Evolutionary conservation across 2,797 vertebrate genomes (phyloP).

Genomic region (Takifugu rubripes): DNA sequence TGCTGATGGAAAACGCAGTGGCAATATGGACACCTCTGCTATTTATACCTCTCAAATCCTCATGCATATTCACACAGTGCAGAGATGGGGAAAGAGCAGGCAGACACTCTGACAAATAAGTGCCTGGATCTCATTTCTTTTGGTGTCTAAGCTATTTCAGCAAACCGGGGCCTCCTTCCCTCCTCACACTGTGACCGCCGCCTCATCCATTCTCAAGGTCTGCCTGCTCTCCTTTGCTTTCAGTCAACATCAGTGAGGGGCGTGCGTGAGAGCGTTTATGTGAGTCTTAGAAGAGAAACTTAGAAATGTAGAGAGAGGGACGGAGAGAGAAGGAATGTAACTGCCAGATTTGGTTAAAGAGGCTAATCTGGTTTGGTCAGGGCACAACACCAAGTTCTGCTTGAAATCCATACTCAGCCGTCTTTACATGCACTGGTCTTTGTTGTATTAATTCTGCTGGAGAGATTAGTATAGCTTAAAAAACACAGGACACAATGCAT

Average conservation of each 20-base stretch:
- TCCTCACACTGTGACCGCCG: constrained; percentile 57
- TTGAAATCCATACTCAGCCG: constrained; percentile 13
- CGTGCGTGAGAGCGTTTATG: constrained; percentile 22
- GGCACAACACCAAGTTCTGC: constrained; percentile 25
- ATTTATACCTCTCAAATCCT: constrained; percentile 87
- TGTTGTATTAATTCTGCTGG: too few relatives aligned
- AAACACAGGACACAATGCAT: too few relatives aligned
- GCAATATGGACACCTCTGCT: constrained; percentile 83
- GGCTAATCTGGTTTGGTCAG: constrained; percentile 32
- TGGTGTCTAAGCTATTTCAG: constrained; percentile 73
- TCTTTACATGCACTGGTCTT: constrained; percentile 8
- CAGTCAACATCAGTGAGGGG: constrained; percentile 46
- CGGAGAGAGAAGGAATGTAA: constrained; percentile 20
- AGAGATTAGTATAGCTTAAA: too few relatives aligned
- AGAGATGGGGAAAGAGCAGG: constrained; percentile 71
- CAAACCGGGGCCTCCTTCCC: constrained; percentile 64
- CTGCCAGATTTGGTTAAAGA: constrained; percentile 26
- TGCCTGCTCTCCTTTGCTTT: constrained; percentile 60
- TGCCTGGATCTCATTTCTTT: constrained; percentile 79
- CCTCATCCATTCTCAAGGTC: constrained; percentile 59
- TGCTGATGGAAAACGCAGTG: constrained; percentile 80
- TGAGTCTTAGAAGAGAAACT: constrained; percentile 2
- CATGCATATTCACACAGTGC: constrained; percentile 83
- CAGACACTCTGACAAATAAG: constrained; percentile 80
- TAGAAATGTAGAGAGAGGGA: background rate